phyloP scores from a whole-genome alignment of 2,113 vertebrate species.

The Ameiurus melas region DNA sequence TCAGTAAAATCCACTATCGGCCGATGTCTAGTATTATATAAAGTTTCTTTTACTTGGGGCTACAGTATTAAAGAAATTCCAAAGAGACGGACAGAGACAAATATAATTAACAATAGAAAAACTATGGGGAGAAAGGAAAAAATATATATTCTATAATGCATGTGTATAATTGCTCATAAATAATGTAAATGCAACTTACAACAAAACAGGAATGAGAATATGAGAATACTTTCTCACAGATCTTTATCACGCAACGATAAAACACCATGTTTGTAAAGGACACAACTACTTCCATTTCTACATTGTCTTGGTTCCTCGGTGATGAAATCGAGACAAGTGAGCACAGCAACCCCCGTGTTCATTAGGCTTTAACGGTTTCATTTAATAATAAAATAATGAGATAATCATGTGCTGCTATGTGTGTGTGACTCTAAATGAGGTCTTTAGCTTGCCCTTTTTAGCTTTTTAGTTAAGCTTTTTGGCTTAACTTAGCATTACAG shows the following conservation, averaged over 20 bases:
- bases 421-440: not conserved
- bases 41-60: no score
- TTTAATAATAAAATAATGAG: not conserved
- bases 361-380: not conserved
- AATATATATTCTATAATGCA: no score
- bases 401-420: not conserved
- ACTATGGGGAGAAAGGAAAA: no score
- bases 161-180: not conserved
- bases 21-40: no score
- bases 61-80: not conserved
- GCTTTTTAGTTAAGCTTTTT: no score
- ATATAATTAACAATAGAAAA: no score
- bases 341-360: not conserved
- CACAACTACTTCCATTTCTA: not conserved
- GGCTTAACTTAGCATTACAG: not conserved
- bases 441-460: not conserved
- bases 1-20: no score
- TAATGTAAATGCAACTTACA: not conserved
- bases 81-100: not conserved
- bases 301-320: not conserved
- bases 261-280: not conserved
- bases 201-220: not conserved
- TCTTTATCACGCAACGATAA: not conserved
- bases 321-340: not conserved
- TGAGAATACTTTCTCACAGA: not conserved